A percentile compares a stretch with the other conserved stretches of the same genome.
Conservation (phyloP, 2,888 invertebrate species). For the Drosophila mulleri region DNA sequence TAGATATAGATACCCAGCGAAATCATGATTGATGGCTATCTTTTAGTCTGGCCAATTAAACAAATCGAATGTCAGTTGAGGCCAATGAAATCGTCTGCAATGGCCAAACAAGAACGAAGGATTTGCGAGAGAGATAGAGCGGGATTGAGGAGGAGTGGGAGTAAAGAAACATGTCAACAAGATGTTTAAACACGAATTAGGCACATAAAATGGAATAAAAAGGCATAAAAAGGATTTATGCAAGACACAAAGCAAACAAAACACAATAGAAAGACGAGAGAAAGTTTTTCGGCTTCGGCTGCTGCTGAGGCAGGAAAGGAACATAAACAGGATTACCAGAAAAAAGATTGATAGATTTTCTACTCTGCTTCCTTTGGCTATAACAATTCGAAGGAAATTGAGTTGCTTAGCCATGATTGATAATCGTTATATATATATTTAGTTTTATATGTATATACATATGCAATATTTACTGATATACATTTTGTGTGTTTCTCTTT, state of each 20-base stretch:
- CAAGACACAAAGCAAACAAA: constrained; percentile 65
- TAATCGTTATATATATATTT: constrained; percentile 43
- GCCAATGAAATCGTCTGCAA: constrained; percentile 39
- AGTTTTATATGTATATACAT: too few species aligned
- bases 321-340: constrained; percentile 75
- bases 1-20: constrained; percentile 1
- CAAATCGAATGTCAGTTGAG: constrained; percentile 65
- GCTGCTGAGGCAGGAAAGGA: constrained; percentile 21
- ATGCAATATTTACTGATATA: constrained; percentile 67
- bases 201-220: constrained; percentile 66
- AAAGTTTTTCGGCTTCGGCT: constrained; percentile 2
- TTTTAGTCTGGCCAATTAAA: constrained; percentile 74
- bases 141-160: neutral
- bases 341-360: constrained; percentile 76
- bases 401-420: constrained; percentile 71
- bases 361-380: constrained; percentile 34
- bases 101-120: constrained; percentile 25
- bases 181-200: constrained; percentile 80
- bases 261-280: constrained; percentile 43
- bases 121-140: neutral
- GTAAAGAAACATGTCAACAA: constrained; percentile 67
- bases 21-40: constrained; percentile 75
- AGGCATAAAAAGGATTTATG: constrained; percentile 76
- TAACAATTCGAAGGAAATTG: constrained; percentile 63
- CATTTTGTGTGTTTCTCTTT: neutral